phyloP scores from a whole-genome alignment of 2,797 vertebrate genomes.

The Acanthiza pusilla region DNA sequence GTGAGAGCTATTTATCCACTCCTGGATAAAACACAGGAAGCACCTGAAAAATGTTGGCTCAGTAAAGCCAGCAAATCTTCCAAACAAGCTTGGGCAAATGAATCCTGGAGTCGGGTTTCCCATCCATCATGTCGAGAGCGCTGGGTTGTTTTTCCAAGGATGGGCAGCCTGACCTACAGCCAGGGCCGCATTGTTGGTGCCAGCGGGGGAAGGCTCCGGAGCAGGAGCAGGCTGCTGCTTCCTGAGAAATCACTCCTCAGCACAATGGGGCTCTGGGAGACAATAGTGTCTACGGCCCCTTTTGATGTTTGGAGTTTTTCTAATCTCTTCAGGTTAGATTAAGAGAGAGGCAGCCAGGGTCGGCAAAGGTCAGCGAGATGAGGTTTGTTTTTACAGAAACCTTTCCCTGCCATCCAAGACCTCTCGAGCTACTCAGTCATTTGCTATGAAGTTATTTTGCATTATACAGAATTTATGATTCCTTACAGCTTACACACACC shows the following conservation, averaged over 20 bases:
- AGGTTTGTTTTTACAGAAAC: conserved; percentile 36
- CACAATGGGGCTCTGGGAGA: conserved; percentile 57
- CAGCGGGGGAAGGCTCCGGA: conserved; percentile 78
- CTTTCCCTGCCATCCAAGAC: background rate
- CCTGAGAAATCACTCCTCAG: conserved; percentile 67
- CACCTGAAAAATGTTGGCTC: background rate
- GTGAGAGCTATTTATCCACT: background rate
- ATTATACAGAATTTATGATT: background rate
- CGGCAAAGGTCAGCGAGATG: conserved; percentile 64
- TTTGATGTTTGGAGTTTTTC: conserved; percentile 28
- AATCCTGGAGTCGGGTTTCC: background rate
- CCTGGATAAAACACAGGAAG: background rate
- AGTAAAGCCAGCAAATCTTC: background rate
- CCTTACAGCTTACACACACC: background rate
- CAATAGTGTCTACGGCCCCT: background rate
- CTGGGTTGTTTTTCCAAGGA: background rate
- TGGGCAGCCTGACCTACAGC: conserved; percentile 37
- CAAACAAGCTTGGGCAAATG: background rate
- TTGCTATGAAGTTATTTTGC: background rate
- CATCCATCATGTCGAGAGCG: background rate
- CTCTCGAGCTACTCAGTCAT: background rate
- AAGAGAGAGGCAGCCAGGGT: conserved; percentile 60
- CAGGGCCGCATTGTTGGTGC: conserved; percentile 58
- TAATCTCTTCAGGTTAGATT: conserved; percentile 48
- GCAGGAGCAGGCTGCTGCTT: conserved; percentile 23